Conservation (phyloP, 92 coral and sea anemone species). For the Anthopleura xanthogrammica region DNA sequence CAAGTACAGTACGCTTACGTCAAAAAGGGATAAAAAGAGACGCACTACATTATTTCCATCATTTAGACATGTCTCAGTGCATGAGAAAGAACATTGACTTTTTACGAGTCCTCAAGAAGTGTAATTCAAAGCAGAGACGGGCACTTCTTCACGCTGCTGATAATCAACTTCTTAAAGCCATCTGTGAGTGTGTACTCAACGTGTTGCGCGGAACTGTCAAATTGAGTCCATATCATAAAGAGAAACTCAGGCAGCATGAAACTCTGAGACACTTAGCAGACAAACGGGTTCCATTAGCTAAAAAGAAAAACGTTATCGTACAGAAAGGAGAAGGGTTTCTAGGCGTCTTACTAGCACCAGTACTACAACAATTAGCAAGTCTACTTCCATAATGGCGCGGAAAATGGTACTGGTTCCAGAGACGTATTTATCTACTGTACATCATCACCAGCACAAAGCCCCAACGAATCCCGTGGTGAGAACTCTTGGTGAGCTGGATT, state of each 20-base stretch:
- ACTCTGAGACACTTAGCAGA: slow-evolving; percentile 28
- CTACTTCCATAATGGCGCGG: slow-evolving; percentile 25
- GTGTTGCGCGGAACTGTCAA: slow-evolving; percentile 11
- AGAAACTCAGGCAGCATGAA: slow-evolving; percentile 30
- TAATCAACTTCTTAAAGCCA: slow-evolving; percentile 32
- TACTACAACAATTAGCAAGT: slow-evolving; percentile 15
- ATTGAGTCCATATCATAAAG: slow-evolving; percentile 11
- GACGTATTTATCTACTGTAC: slow-evolving; percentile 16
- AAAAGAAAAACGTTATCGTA: slow-evolving; percentile 34
- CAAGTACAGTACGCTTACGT: slow-evolving; percentile 29
- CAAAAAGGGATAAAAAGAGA: slow-evolving; percentile 28
- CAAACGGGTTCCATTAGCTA: slow-evolving; percentile 39
- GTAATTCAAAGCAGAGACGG: slow-evolving; percentile 28
- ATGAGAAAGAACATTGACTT: slow-evolving; percentile 35
- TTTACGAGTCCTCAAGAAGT: slow-evolving; percentile 29
- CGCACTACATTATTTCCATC: neutral
- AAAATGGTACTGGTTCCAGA: slow-evolving; percentile 41
- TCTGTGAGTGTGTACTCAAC: slow-evolving; percentile 41
- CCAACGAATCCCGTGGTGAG: slow-evolving; percentile 17
- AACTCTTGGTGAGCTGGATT: slow-evolving; percentile 25
- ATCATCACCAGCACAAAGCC: slow-evolving; percentile 16
- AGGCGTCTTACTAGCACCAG: slow-evolving; percentile 33
- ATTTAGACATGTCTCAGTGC: slow-evolving; percentile 28
- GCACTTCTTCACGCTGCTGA: slow-evolving; percentile 40
- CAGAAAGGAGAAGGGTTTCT: slow-evolving; percentile 32